These are phyloP conservation scores for Lepidostoma basale DNA, from an alignment of 1,140 invertebrate species.

Conservation along the genomic window DNA sequence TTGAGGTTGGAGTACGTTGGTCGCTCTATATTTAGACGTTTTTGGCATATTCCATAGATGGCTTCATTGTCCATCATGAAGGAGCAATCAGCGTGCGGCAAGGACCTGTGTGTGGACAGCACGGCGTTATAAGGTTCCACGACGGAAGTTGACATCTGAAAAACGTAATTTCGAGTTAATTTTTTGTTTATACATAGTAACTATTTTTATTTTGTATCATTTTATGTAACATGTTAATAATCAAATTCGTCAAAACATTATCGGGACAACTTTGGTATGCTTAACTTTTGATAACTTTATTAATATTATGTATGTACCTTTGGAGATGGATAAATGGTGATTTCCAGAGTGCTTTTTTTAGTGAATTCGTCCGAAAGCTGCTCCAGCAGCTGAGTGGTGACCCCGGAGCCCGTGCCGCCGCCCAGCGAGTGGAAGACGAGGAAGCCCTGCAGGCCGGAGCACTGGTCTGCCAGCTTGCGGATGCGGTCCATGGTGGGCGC, in stretches of 20 bases:
- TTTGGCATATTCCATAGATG: constrained; percentile 89
- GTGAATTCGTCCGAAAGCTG: constrained; percentile 86
- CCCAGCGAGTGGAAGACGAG: constrained; percentile 90
- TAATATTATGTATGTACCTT: background rate
- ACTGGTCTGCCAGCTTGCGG: constrained; percentile 79
- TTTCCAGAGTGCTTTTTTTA: constrained; percentile 89
- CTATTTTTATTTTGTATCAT: too few species aligned
- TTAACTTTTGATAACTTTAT: background rate
- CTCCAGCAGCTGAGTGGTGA: constrained; percentile 87
- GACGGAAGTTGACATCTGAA: constrained; percentile 85
- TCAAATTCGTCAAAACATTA: too few species aligned
- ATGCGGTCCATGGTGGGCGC: constrained; percentile 73
- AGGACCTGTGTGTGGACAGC: constrained; percentile 78
- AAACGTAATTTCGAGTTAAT: too few species aligned
- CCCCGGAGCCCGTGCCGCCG: constrained; percentile 87
- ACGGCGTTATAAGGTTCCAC: constrained; percentile 92
- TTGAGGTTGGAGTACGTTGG: constrained; percentile 83
- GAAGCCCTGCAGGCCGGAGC: constrained; percentile 83
- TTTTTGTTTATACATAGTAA: too few species aligned
- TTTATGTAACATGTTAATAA: too few species aligned
- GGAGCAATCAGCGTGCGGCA: constrained; percentile 87
- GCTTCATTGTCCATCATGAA: constrained; percentile 90
- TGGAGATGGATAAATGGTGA: constrained; percentile 88
- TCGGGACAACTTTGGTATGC: too few species aligned
- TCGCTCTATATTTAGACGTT: constrained; percentile 85